Evolutionary conservation across 2,113 vertebrate species (phyloP).

Genomic region (Poeciliopsis occidentalis): DNA sequence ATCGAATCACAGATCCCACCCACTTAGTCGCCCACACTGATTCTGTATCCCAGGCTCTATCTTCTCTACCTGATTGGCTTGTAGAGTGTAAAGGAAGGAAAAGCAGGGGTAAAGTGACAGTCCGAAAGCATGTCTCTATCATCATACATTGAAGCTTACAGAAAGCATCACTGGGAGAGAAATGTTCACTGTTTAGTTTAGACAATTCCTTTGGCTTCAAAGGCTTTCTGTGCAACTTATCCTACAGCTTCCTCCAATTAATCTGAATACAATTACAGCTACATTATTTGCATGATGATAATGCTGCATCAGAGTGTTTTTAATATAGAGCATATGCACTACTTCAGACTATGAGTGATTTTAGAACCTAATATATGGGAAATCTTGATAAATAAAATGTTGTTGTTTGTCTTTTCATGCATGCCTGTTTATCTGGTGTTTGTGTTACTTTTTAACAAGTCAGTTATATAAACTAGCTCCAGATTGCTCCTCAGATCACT

Average conservation of each 20-base stretch:
- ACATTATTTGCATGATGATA: too few relatives aligned
- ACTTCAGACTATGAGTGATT: too few relatives aligned
- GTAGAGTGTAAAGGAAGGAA: slow-evolving; percentile 18
- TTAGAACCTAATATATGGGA: too few relatives aligned
- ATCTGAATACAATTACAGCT: too few relatives aligned
- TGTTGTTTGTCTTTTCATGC: neutral
- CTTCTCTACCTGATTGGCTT: slow-evolving; percentile 50
- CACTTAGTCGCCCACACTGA: slow-evolving; percentile 53
- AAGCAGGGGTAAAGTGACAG: slow-evolving; percentile 35
- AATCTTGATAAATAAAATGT: neutral
- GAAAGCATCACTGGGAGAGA: neutral
- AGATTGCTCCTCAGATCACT: neutral
- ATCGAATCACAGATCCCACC: slow-evolving; percentile 41
- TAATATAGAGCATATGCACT: too few relatives aligned
- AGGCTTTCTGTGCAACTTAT: neutral
- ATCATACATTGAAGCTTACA: slow-evolving; percentile 8
- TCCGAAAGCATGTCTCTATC: slow-evolving; percentile 27
- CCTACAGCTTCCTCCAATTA: too few relatives aligned
- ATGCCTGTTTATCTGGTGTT: neutral
- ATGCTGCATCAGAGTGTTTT: too few relatives aligned
- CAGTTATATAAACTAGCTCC: neutral
- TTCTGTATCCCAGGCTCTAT: slow-evolving; percentile 43
- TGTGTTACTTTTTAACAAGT: neutral
- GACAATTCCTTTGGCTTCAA: neutral
- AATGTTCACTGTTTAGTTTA: neutral